Conservation (phyloP, 2,888 invertebrate species). For the Ectemnius lituratus region DNA sequence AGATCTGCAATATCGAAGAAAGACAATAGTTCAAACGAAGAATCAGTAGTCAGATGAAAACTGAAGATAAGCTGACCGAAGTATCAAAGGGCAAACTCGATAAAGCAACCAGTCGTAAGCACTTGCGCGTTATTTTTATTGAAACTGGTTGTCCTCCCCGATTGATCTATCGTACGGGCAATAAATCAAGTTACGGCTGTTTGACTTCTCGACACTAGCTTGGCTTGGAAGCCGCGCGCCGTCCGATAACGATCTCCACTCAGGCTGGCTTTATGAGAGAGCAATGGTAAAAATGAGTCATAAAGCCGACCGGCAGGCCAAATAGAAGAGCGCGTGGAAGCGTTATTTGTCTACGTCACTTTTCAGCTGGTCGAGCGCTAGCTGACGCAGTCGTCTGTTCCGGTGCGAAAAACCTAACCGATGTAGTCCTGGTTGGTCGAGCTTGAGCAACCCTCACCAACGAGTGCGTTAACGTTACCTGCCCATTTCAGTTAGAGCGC, state of each 20-base stretch:
- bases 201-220: conserved; percentile 25
- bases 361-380: not conserved
- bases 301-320: conserved; percentile 6
- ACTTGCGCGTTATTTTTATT: too few relatives aligned
- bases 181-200: conserved; percentile 30
- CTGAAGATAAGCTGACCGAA: too few relatives aligned
- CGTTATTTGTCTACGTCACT: conserved; percentile 5
- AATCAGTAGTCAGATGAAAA: too few relatives aligned
- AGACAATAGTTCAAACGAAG: too few relatives aligned
- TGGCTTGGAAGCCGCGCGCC: not conserved
- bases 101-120: too few relatives aligned
- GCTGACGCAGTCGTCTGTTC: not conserved
- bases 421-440: not conserved
- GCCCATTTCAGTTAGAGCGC: too few relatives aligned
- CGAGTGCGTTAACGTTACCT: not conserved
- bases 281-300: conserved; percentile 20
- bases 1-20: too few relatives aligned
- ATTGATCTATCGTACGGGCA: conserved; percentile 14
- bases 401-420: conserved; percentile 17
- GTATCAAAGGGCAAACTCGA: too few relatives aligned
- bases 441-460: too few relatives aligned
- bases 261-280: not conserved
- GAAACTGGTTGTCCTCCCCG: conserved; percentile 4
- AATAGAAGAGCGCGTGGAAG: not conserved
- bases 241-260: conserved; percentile 26